Conservation (phyloP, 2,797 vertebrate species). For the Eulemur rubriventer region DNA sequence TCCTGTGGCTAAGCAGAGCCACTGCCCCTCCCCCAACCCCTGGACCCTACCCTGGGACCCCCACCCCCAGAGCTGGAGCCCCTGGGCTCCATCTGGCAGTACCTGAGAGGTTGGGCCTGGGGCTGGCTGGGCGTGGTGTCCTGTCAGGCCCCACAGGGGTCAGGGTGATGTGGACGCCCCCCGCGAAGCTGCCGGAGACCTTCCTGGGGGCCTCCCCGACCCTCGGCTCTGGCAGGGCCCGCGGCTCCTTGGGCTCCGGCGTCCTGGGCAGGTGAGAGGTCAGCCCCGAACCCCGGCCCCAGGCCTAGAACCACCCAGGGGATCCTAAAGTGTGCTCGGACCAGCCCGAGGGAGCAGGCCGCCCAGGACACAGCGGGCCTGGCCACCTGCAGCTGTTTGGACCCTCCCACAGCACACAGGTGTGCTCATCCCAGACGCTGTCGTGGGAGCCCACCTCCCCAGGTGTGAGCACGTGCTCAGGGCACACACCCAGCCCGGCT, state of each 20-base stretch:
- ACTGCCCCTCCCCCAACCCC: not conserved
- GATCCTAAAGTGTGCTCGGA: not conserved
- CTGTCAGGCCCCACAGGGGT: slow-evolving; percentile 66
- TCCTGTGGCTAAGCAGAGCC: not conserved
- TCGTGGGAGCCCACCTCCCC: not conserved
- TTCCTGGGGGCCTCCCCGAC: not conserved
- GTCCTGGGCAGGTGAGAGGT: slow-evolving; percentile 11
- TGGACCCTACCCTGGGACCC: not conserved
- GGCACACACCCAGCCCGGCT: not conserved
- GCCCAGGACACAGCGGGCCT: not conserved
- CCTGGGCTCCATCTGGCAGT: not conserved
- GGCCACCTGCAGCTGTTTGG: not conserved
- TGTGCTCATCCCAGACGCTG: too few species aligned
- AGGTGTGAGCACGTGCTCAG: not conserved
- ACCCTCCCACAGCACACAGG: not conserved
- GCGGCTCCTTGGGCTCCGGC: not conserved
- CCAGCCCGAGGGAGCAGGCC: not conserved
- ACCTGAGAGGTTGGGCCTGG: slow-evolving; percentile 50
- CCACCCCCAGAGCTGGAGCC: too few species aligned
- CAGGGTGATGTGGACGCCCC: not conserved
- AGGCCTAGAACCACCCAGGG: not conserved
- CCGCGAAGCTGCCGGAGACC: not conserved
- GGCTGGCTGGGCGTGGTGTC: not conserved
- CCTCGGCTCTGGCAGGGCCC: not conserved
- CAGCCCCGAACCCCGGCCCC: not conserved